These are phyloP conservation scores for Sander lucioperca DNA, from an alignment of 2,113 vertebrate species.

Conservation along the genomic window DNA sequence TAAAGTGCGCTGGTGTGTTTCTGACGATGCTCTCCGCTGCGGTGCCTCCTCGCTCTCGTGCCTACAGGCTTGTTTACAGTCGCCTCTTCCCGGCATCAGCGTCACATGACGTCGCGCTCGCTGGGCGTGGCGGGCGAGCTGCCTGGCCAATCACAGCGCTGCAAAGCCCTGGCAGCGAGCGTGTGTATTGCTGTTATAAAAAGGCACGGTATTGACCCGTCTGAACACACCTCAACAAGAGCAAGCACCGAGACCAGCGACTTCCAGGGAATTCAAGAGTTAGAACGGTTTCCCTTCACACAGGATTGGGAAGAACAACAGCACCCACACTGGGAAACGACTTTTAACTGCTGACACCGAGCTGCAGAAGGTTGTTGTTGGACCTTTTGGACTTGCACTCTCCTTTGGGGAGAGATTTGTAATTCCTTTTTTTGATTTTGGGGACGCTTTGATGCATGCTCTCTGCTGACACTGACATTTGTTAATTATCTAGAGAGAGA, in stretches of 20 bases:
- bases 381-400: constrained; percentile 57
- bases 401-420: constrained; percentile 35
- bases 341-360: constrained; percentile 34
- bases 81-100: constrained; percentile 78
- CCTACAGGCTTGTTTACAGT: constrained; percentile 82
- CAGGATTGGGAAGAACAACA: constrained; percentile 29
- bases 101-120: constrained; percentile 74
- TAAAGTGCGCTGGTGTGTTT: constrained; percentile 15
- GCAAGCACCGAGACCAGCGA: neutral
- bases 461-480: constrained; percentile 68
- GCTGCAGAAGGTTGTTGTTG: constrained; percentile 13
- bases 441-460: constrained; percentile 56
- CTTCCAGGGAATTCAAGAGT: neutral
- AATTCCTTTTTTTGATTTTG: neutral
- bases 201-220: neutral
- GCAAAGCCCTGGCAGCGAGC: constrained; percentile 4
- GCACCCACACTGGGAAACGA: constrained; percentile 23
- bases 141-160: constrained; percentile 59
- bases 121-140: constrained; percentile 47
- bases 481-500: constrained; percentile 34
- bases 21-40: constrained; percentile 29
- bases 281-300: constrained; percentile 23
- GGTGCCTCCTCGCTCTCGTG: constrained; percentile 60
- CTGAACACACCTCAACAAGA: constrained; percentile 64
- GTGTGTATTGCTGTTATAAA: constrained; percentile 61